A percentile compares a stretch with the other conserved stretches of the same genome.
Evolutionary conservation across 2,113 vertebrate species (phyloP).

Genomic region (Ondatra zibethicus): DNA sequence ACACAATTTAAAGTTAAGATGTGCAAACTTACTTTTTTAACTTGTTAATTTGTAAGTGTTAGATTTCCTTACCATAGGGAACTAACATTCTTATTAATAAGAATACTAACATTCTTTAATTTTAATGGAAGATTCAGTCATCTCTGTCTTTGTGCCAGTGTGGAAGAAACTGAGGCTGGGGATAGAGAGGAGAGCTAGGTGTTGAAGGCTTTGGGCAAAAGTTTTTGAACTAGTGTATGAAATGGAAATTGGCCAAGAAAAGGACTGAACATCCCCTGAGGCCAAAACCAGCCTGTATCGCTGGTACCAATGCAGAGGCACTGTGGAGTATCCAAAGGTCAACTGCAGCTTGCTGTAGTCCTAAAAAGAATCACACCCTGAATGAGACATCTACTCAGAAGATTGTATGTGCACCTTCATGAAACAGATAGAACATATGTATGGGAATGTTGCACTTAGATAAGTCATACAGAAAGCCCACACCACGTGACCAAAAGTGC

Average conservation of each 20-base stretch:
- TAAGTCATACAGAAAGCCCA: neutral
- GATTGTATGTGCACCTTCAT: neutral
- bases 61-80: neutral
- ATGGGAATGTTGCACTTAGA: neutral
- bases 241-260: neutral
- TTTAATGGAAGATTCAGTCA: neutral
- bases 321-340: neutral
- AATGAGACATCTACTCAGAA: no score
- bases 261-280: neutral
- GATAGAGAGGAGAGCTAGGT: neutral
- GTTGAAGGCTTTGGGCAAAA: neutral
- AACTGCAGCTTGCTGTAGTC: neutral
- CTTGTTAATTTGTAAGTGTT: neutral
- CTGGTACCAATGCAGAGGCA: neutral
- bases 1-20: slow-evolving; percentile 23
- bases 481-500: no score
- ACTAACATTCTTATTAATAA: neutral
- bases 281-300: neutral
- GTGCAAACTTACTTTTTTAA: neutral
- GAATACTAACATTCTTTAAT: neutral
- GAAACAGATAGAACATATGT: no score
- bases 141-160: neutral
- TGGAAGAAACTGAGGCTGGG: neutral
- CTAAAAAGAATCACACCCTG: no score
- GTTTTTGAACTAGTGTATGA: neutral